Evolutionary conservation across 2,113 vertebrate genomes (phyloP).

Genomic region (Ibidorhyncha struthersii): DNA sequence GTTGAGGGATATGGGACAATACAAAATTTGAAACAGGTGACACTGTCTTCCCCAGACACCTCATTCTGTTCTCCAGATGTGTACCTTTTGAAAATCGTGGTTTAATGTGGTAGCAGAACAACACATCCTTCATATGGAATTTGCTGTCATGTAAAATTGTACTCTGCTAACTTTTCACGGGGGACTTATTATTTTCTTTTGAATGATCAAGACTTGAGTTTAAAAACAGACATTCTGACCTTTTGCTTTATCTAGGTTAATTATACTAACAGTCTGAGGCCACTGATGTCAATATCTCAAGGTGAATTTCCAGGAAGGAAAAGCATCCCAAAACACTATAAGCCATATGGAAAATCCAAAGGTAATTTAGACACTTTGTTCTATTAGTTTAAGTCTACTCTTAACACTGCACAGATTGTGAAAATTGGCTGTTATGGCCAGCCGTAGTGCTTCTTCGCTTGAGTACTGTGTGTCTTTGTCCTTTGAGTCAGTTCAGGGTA

Average conservation of each 20-base stretch:
- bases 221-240: neutral
- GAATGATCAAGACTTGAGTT: neutral
- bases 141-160: neutral
- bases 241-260: conserved; percentile 30
- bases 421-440: neutral
- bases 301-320: neutral
- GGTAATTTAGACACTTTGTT: neutral
- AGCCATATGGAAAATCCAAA: neutral
- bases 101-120: neutral
- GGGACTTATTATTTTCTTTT: neutral
- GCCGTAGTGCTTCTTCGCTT: neutral
- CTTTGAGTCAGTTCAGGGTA: neutral
- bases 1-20: neutral
- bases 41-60: neutral
- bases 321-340: neutral
- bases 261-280: neutral
- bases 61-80: neutral
- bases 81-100: neutral
- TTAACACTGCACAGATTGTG: neutral
- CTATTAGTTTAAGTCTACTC: neutral
- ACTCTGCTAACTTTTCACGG: neutral
- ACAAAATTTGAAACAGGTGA: neutral
- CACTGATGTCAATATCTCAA: neutral
- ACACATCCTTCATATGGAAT: neutral
- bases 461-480: neutral